Percentiles rank a stretch among this genome's conserved stretches.
phyloP scores from a whole-genome alignment of 2,888 invertebrate genomes.

The Sipunculus nudus region DNA sequence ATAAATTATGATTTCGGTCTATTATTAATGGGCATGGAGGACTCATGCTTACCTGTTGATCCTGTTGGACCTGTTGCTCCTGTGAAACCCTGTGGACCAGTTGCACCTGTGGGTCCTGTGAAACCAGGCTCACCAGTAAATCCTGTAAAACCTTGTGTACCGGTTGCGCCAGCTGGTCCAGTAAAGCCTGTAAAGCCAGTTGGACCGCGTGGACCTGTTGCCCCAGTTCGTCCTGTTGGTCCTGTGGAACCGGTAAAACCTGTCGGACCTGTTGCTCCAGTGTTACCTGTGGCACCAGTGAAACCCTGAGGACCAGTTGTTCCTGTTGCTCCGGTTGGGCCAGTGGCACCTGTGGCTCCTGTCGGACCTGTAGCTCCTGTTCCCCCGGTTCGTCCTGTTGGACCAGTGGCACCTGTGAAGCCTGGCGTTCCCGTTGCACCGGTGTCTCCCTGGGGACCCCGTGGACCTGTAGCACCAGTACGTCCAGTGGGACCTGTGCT shows the following conservation, averaged over 20 bases:
- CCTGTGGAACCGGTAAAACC: slow-evolving; percentile 15
- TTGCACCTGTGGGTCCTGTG: slow-evolving; percentile 14
- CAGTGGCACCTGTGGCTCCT: slow-evolving; percentile 20
- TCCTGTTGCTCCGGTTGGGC: slow-evolving; percentile 11
- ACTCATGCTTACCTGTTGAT: too few relatives aligned
- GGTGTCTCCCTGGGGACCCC: slow-evolving; percentile 69
- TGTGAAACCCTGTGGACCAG: slow-evolving; percentile 7
- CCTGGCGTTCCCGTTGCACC: slow-evolving; percentile 68
- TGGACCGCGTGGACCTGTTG: slow-evolving; percentile 2
- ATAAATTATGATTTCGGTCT: too few relatives aligned
- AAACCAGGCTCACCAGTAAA: slow-evolving; percentile 15
- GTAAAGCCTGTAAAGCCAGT: slow-evolving; percentile 24
- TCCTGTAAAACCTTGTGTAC: slow-evolving; percentile 19
- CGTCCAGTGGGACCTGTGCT: slow-evolving; percentile 9
- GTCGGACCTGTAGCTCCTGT: slow-evolving; percentile 11
- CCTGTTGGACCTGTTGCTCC: slow-evolving; percentile 19
- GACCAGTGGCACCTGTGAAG: slow-evolving; percentile 14
- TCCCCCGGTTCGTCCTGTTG: slow-evolving; percentile 7
- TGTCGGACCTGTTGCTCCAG: slow-evolving; percentile 14
- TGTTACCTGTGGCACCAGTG: slow-evolving; percentile 3
- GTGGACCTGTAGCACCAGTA: slow-evolving; percentile 15
- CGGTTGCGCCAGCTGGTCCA: slow-evolving; percentile 21
- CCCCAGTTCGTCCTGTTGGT: slow-evolving; percentile 12
- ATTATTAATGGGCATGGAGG: too few relatives aligned
- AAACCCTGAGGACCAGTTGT: neutral